Conservation (phyloP, 2,113 vertebrate species). For the Pseudolaguvia tuberculata region DNA sequence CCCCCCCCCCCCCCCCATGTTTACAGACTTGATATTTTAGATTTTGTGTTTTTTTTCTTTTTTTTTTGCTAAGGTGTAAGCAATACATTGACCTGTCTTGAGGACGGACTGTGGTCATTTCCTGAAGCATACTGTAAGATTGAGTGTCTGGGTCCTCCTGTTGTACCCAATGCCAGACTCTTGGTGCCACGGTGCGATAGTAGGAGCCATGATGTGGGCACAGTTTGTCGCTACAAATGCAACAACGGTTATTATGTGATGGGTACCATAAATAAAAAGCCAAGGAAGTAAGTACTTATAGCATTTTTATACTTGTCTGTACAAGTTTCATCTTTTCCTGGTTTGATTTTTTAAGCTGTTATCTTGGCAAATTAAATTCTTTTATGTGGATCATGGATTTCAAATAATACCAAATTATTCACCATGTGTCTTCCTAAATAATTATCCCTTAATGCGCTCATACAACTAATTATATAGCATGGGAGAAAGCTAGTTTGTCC, state of each 20-base stretch:
- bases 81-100: constrained; percentile 84
- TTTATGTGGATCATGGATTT: constrained; percentile 51
- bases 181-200: constrained; percentile 74
- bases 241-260: constrained; percentile 80
- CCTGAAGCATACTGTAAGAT: constrained; percentile 94
- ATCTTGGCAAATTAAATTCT: constrained; percentile 45
- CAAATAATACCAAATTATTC: constrained; percentile 53
- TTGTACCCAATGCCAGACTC: constrained; percentile 68
- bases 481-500: constrained; percentile 12
- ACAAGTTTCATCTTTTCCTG: background rate
- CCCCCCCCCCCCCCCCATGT: too few species aligned
- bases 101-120: constrained; percentile 91
- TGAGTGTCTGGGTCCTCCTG: constrained; percentile 73
- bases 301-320: background rate
- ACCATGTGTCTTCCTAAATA: constrained; percentile 41
- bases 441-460: constrained; percentile 36
- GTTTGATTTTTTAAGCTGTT: background rate
- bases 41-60: too few species aligned
- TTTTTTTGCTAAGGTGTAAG: constrained; percentile 73
- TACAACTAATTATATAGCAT: constrained; percentile 13
- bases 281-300: constrained; percentile 71
- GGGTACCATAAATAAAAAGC: constrained; percentile 58
- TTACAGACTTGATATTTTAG: too few species aligned
- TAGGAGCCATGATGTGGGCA: constrained; percentile 81
- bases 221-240: constrained; percentile 83